These are phyloP conservation scores for Urocynchramus pylzowi DNA, from an alignment of 2,113 vertebrate genomes.

Conservation along the genomic window DNA sequence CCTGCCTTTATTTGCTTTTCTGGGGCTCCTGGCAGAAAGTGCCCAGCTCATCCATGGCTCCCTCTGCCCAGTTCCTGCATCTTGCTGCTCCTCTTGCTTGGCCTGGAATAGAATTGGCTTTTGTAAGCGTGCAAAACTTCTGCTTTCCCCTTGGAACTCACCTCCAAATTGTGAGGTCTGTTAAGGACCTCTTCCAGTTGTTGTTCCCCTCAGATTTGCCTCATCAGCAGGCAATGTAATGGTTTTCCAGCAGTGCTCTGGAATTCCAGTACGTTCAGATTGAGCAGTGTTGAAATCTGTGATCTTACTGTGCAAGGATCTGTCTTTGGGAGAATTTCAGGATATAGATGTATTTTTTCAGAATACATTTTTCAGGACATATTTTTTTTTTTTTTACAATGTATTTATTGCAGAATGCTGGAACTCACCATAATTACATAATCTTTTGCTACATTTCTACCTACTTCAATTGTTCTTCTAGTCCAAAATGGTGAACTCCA, in stretches of 20 bases:
- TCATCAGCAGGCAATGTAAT: fast-evolving
- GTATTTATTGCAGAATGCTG: neutral
- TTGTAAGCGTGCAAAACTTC: neutral
- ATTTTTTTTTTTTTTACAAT: neutral
- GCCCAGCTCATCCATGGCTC: neutral
- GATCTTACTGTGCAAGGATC: neutral
- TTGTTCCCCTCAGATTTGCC: neutral
- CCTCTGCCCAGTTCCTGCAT: neutral
- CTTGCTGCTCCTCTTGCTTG: neutral
- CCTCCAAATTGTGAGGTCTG: neutral
- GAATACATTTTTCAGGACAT: neutral
- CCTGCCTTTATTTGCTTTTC: neutral
- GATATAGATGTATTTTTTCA: neutral
- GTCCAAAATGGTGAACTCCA: neutral
- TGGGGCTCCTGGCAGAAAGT: neutral
- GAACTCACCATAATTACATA: neutral
- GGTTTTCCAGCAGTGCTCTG: neutral
- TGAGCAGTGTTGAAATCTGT: neutral
- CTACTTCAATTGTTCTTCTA: neutral
- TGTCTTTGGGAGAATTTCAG: neutral
- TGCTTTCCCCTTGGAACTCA: fast-evolving
- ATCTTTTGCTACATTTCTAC: neutral
- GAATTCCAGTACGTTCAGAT: fast-evolving
- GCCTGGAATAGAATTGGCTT: neutral
- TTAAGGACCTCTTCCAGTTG: neutral